Evolutionary conservation across 2,888 invertebrate genomes (phyloP).

Genomic region (Limnephilus rhombicus): DNA sequence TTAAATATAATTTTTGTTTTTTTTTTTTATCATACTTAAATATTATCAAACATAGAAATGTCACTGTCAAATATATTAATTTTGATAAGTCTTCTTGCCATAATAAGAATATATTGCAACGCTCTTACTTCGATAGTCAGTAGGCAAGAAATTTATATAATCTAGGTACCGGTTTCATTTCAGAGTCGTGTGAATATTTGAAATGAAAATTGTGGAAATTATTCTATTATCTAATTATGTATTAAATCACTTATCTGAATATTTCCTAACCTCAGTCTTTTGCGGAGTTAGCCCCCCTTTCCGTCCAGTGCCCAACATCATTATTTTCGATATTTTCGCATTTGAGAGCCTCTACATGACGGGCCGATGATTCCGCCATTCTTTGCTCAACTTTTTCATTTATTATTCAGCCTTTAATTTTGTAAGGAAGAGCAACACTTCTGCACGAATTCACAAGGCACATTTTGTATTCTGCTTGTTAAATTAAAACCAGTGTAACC

Average conservation of each 20-base stretch:
- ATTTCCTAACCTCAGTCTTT: background rate
- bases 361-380: background rate
- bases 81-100: no score
- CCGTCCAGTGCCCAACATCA: background rate
- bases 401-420: slow-evolving; percentile 41
- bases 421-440: slow-evolving; percentile 4
- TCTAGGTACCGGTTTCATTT: no score
- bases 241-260: background rate
- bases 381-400: background rate
- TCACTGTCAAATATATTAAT: no score
- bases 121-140: background rate
- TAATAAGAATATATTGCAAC: background rate
- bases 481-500: background rate
- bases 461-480: background rate
- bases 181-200: no score
- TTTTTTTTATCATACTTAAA: background rate
- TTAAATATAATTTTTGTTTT: background rate
- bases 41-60: background rate
- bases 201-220: no score
- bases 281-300: background rate
- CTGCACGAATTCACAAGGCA: background rate
- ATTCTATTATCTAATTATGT: background rate
- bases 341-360: background rate
- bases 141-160: background rate
- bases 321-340: background rate